Evolutionary conservation across 2,797 vertebrate species (phyloP), one percentile per base, ranked within the genome.

Genomic region (Phataginus tricuspis): DNA sequence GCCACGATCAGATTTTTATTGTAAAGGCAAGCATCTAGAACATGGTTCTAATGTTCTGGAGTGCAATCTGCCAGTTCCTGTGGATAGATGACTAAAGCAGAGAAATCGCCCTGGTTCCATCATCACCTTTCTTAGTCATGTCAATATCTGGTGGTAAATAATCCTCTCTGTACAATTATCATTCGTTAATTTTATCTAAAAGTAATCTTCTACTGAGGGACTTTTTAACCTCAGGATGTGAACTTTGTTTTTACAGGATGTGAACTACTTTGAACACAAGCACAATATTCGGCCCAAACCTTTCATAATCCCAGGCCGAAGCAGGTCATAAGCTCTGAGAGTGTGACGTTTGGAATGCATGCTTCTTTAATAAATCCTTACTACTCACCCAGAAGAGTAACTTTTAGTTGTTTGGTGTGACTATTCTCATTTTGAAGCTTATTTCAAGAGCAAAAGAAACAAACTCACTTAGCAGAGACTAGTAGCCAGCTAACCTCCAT

Each of bases 211-310:
- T 39, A 89, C 68, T 96, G 96, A 98, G 97, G 14, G 59, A 96
- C 85, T 92, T 97, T 97, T 98, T 96, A 97, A 98, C 77, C 83
- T 45, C 45, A 45, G 45, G 45, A 45, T 45, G 45, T 45, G 45
- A 45, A 45, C 88, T 98, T 98, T 98, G 97, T 96, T 96, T 99
- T 99, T 98, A 78, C 99, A 99, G 99, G 99, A 99, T 87, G 97
- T 98, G 98, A 99, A 99, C 98, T 99, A 99, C 99, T 99, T 99
- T 98, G 99, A 99, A 98, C 99, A 99, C 99, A 99, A 98, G 98
- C 99, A 99, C 98, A 99, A 99, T 98, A 98, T 99, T 99, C 99
- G 99, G 97, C 99, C 99, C 98, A 99, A 99, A 97, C 98, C 98
- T 98, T 99, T 98, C 98, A 97, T 98, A 98, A 98, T 99, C 96